These are phyloP conservation scores for Drymodes brunneopygia DNA, from an alignment of 2,113 vertebrate genomes.

Conservation along the genomic window DNA sequence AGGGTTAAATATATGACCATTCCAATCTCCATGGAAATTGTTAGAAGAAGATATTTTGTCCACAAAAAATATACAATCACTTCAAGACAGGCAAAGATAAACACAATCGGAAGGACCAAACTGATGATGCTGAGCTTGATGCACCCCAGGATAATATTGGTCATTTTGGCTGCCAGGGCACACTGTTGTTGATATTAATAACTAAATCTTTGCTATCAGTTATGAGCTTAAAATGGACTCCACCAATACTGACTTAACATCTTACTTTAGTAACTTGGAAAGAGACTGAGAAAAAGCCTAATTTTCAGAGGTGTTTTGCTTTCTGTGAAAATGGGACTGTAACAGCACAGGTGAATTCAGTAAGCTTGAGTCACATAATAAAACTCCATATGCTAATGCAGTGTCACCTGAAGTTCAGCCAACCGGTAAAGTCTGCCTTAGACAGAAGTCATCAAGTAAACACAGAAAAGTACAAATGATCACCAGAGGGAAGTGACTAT, in stretches of 20 bases:
- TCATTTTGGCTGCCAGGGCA: neutral
- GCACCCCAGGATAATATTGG: neutral
- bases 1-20: neutral
- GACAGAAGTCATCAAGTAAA: neutral
- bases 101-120: neutral
- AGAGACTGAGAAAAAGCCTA: neutral
- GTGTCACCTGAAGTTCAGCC: neutral
- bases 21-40: neutral
- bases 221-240: neutral
- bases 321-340: neutral
- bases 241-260: neutral
- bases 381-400: neutral
- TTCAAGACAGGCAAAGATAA: neutral
- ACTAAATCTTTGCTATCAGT: neutral
- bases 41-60: neutral
- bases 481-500: neutral
- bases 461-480: neutral
- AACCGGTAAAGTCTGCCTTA: neutral
- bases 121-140: neutral
- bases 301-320: neutral
- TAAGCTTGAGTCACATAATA: neutral
- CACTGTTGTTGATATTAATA: neutral
- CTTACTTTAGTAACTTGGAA: neutral
- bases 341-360: neutral
- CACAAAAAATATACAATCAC: neutral